Evolutionary conservation across 92 coral and sea anemone species (phyloP), one percentile per base, ranked within the genome.

Genomic region (Anthopleura xanthogrammica): DNA sequence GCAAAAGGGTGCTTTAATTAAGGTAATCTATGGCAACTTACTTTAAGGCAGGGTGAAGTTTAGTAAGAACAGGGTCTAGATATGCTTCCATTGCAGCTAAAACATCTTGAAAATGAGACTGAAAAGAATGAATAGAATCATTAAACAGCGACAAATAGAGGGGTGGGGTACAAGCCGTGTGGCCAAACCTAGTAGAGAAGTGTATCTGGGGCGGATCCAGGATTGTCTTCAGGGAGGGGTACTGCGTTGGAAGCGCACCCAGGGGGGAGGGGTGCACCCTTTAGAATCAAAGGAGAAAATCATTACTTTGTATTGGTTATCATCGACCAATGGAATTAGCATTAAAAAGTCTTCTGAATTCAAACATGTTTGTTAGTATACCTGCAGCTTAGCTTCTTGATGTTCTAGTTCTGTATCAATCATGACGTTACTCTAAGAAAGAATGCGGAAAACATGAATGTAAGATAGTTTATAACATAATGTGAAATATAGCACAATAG

Each of bases 91-190:
- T 83, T 52, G 95, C 99, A 12, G 90, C 91, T 19, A 87, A 86
- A n/a, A 96, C 90, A 79, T 91, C 92, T 77, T 89, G 86, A 79
- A 90, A 96, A 86, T 92, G 98, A 57, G 93, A 80, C 99, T 96
- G 79, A 48, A 82, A 66, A 41, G 12, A 8, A 65, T 13, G n/a
- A 48, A 23, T 8, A 24, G 2, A 19, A 24, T 56, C 9, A 56
- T 16, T 65, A 29, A 29, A 29, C 36, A 29, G 36, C 36, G 36
- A 29, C 36, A 29, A 0, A 29, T 29, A 29, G 36, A 29, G 36
- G 36, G 36, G 36, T 29, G 36, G 36, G 36, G 36, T 29, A 29
- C 36, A 29, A 29, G 36, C 36, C 36, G 36, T 29, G 36, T 1
- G 36, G 36, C 36, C 36, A 29, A 29, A 29, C 36, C 36, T 0